phyloP scores from a whole-genome alignment of 2,888 invertebrate species.

The Cryptocheilus praepositus region DNA sequence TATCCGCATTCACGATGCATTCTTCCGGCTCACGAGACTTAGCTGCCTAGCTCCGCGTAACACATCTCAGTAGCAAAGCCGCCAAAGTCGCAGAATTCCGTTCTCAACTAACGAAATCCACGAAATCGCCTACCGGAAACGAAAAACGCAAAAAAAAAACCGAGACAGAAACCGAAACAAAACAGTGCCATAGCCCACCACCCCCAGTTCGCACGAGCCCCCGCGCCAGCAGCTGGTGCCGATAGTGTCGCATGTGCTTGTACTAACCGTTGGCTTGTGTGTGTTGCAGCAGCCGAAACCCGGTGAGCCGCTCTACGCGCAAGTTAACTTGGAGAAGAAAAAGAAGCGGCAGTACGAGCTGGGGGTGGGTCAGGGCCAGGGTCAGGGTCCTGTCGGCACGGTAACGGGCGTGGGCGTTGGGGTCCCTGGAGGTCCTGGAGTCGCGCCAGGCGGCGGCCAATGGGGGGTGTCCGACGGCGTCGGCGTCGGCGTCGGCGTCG shows the following conservation, averaged over 20 bases:
- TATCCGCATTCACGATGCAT: not conserved
- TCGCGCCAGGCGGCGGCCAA: conserved; percentile 50
- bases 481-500: conserved; percentile 53
- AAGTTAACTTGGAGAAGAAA: conserved; percentile 81
- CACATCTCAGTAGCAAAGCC: too few relatives aligned
- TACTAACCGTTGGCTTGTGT: conserved; percentile 69
- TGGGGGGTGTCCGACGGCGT: conserved; percentile 58
- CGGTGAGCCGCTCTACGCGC: conserved; percentile 80
- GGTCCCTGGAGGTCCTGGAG: conserved; percentile 27
- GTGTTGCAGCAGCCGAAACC: conserved; percentile 76
- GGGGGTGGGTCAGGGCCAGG: conserved; percentile 72
- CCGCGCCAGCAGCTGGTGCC: not conserved
- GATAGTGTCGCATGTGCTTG: conserved; percentile 26
- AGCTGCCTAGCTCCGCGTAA: too few relatives aligned
- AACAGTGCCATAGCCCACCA: not conserved
- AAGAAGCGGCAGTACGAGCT: conserved; percentile 76
- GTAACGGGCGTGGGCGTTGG: conserved; percentile 38
- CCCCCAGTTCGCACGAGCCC: conserved; percentile 5
- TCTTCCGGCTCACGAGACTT: too few relatives aligned
- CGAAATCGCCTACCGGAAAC: too few relatives aligned
- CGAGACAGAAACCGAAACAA: not conserved
- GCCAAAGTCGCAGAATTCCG: too few relatives aligned
- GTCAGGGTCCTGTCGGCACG: conserved; percentile 55
- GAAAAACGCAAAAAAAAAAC: not conserved
- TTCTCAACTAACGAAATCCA: too few relatives aligned